Evolutionary conservation across 2,888 invertebrate species (phyloP).

Genomic region (Amblyjoppa proteus): DNA sequence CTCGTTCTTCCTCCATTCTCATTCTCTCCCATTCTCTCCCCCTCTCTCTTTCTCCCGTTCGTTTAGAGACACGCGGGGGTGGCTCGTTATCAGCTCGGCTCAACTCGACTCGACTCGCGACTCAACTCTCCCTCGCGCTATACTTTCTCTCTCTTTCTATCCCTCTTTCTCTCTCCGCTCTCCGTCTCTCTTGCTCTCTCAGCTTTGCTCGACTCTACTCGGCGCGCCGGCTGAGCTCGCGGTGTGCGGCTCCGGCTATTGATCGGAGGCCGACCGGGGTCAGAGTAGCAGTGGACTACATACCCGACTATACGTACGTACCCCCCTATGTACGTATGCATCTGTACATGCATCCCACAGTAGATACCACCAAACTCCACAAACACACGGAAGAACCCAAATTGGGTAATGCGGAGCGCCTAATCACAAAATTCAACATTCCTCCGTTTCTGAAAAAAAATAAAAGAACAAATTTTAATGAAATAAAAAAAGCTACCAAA

Average conservation of each 20-base stretch:
- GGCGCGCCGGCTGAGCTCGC: conserved; percentile 78
- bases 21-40: conserved; percentile 30
- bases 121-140: conserved; percentile 55
- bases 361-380: conserved; percentile 35
- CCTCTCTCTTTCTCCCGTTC: conserved; percentile 39
- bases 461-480: not conserved
- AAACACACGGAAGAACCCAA: conserved; percentile 20
- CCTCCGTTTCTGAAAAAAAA: not conserved
- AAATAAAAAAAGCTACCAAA: not conserved
- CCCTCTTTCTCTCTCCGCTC: conserved; percentile 65
- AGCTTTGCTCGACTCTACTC: conserved; percentile 75
- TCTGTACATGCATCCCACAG: conserved; percentile 52
- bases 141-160: conserved; percentile 22
- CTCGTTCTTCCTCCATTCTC: conserved; percentile 23
- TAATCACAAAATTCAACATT: not conserved
- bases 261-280: conserved; percentile 84
- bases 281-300: conserved; percentile 83
- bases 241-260: conserved; percentile 81
- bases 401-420: conserved; percentile 28
- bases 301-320: conserved; percentile 71
- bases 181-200: conserved; percentile 38
- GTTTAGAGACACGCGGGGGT: conserved; percentile 58
- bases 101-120: conserved; percentile 63
- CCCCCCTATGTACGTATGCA: conserved; percentile 46
- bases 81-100: conserved; percentile 66